Percentiles rank a stretch among this genome's conserved stretches.
phyloP scores from a whole-genome alignment of 2,797 vertebrate genomes.

The Esox lucius region DNA sequence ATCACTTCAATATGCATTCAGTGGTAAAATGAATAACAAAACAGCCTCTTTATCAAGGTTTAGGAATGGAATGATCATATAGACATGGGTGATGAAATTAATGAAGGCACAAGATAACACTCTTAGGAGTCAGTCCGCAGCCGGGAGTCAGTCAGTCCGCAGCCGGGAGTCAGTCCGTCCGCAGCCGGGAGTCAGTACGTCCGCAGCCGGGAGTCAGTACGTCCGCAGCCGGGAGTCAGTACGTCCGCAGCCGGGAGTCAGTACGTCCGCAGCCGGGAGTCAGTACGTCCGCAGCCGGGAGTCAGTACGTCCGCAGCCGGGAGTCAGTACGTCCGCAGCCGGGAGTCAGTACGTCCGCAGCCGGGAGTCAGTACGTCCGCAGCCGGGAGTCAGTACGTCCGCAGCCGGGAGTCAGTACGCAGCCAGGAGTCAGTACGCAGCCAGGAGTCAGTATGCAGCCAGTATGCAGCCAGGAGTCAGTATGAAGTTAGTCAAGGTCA shows the following conservation, averaged over 20 bases:
- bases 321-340: conserved; percentile 13
- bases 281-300: conserved; percentile 31
- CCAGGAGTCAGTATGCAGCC: not conserved
- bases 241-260: conserved; percentile 27
- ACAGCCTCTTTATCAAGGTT: not conserved
- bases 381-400: too few species aligned
- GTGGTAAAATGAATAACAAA: not conserved
- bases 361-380: too few species aligned
- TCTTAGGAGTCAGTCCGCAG: not conserved
- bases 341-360: too few species aligned
- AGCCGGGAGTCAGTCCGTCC: too few species aligned
- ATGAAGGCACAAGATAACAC: not conserved
- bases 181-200: too few species aligned
- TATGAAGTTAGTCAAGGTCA: conserved; percentile 49
- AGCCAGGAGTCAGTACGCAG: conserved; percentile 24
- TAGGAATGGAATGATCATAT: not conserved
- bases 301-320: conserved; percentile 18
- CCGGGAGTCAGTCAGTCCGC: too few species aligned
- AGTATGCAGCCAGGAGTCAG: conserved; percentile 15
- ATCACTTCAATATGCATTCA: not conserved
- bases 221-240: conserved; percentile 22
- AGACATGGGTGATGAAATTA: not conserved
- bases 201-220: too few species aligned
- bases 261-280: conserved; percentile 14
- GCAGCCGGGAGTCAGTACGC: conserved; percentile 22